Base-by-base conservation (phyloP, 2,888 invertebrate genomes). In the Campoplex nolae region DNA sequence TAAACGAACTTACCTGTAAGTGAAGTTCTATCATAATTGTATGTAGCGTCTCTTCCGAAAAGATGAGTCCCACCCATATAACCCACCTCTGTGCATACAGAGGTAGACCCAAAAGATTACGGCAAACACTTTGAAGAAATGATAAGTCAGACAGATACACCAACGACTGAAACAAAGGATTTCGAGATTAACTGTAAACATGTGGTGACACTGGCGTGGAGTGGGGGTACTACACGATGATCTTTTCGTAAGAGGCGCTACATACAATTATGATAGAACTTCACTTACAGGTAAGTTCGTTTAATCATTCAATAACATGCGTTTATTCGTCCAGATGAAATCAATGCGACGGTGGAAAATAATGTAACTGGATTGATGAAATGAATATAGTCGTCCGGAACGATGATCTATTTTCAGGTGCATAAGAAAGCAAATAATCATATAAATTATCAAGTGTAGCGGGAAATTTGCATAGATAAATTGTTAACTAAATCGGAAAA, bases 1-100 rank as follows among this genome's bases (percentile, higher is more conserved):
- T 68, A 65, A 82, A 81, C 67, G 67, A 67, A 65, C 65, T 35
- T 65, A 65, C 65, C 13, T 65, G 65, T 65, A 35, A 35, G 71
- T 71, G 71, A 71, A 42, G 71, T 71, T 71, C 45, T n/a, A 71
- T 71, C 71, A 28, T n/a, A 23, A 48, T 45, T 45, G 11, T 45
- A 45, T 13, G 45, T 11, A 13, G 45, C 45, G 45, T 13, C 73
- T 54, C 54, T 32, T 51, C 73, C 54, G 35, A 51, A 51, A 7
- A 28, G 42, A 35, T 42, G 11, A 68, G 68, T 68, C 68, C 45
- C 68, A n/a, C 42, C 68, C 68, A n/a, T 56, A 56, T 56, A 56
- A 56, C 56, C 56, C 23, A 56, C 56, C 56, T 56, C 23, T 56
- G 56, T 56, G 23, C 7, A 56, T 23, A 56, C 56, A 56, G 56